These are phyloP conservation scores for Nomada ferruginata DNA, from an alignment of 2,888 invertebrate genomes.

Conservation along the genomic window DNA sequence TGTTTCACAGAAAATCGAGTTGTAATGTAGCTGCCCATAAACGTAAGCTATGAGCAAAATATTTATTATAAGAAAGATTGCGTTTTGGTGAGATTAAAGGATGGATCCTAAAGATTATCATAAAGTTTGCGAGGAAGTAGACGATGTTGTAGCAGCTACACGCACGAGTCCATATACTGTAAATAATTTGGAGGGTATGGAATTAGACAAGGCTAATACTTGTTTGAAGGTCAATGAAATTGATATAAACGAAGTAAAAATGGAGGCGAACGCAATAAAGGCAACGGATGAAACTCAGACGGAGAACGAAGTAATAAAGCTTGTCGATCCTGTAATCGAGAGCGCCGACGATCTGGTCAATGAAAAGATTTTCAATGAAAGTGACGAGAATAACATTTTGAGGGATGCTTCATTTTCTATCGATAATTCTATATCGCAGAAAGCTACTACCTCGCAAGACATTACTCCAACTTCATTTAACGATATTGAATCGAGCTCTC, in stretches of 20 bases:
- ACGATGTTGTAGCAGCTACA: not conserved
- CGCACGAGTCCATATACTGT: too few relatives aligned
- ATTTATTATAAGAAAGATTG: not conserved
- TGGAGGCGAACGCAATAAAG: slow-evolving; percentile 3
- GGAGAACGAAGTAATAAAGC: slow-evolving; percentile 10
- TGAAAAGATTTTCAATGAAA: slow-evolving; percentile 9
- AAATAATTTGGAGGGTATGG: not conserved
- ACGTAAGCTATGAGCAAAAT: slow-evolving; percentile 6
- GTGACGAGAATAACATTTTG: slow-evolving; percentile 7
- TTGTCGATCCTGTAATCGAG: slow-evolving; percentile 18
- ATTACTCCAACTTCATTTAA: slow-evolving; percentile 39
- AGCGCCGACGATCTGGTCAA: slow-evolving; percentile 23
- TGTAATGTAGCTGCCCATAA: slow-evolving; percentile 13
- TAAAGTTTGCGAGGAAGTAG: slow-evolving; percentile 14
- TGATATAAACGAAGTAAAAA: not conserved
- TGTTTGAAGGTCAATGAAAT: not conserved
- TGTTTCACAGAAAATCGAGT: slow-evolving; percentile 17
- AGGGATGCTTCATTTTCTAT: slow-evolving; percentile 14
- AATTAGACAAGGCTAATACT: not conserved
- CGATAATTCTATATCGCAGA: slow-evolving; percentile 29
- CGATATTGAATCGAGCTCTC: slow-evolving; percentile 23
- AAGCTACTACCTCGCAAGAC: slow-evolving; percentile 48
- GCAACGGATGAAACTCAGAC: not conserved
- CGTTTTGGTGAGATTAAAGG: slow-evolving; percentile 1
- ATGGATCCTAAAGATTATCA: slow-evolving; percentile 33